These are phyloP conservation scores for Lamprotornis superbus DNA, from an alignment of 2,113 vertebrate species.

Conservation along the genomic window DNA sequence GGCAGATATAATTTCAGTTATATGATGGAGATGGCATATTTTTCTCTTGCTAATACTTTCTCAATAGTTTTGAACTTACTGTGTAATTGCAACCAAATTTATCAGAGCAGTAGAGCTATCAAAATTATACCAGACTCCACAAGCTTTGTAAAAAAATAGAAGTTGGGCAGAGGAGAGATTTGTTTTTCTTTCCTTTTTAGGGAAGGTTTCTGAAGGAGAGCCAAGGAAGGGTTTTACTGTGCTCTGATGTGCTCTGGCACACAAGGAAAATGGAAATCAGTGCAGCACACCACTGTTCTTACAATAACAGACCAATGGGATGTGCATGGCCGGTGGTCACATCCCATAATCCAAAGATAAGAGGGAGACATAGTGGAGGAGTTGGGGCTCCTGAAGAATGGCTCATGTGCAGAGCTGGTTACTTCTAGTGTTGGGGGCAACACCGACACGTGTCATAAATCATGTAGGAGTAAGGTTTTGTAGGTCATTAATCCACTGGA, in stretches of 20 bases:
- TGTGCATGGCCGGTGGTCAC: not conserved
- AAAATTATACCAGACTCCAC: not conserved
- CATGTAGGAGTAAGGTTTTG: not conserved
- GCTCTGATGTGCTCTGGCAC: not conserved
- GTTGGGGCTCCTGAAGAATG: not conserved
- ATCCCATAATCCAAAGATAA: not conserved
- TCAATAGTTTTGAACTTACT: not conserved
- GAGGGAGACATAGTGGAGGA: not conserved
- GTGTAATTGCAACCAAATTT: not conserved
- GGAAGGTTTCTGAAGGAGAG: not conserved
- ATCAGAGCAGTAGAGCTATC: not conserved
- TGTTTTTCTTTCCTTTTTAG: not conserved
- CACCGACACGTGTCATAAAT: not conserved
- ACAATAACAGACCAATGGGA: not conserved
- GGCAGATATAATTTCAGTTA: not conserved
- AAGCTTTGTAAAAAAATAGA: not conserved
- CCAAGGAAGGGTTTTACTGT: not conserved
- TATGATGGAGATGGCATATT: not conserved
- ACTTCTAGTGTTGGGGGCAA: not conserved
- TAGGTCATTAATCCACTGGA: not conserved
- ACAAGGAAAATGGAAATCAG: not conserved
- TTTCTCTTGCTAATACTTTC: not conserved
- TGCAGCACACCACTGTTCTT: fast-evolving
- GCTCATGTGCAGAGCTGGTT: not conserved
- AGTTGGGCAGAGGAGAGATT: not conserved